phyloP scores from a whole-genome alignment of 2,113 vertebrate species.

The Melanocharis versteri region DNA sequence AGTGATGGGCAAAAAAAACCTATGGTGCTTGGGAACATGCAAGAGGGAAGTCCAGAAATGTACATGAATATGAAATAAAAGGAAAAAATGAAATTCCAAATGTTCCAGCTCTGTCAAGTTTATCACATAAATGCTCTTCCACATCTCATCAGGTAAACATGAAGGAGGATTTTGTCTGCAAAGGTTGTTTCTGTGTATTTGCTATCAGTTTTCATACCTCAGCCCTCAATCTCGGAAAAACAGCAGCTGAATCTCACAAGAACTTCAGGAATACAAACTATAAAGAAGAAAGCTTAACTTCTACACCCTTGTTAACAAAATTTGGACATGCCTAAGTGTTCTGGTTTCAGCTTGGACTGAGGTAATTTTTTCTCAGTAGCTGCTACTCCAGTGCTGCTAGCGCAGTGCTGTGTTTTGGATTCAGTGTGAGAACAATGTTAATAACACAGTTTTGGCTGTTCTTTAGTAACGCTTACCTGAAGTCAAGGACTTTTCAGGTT shows the following conservation, averaged over 20 bases:
- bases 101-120: not conserved
- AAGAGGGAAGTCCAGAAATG: not conserved
- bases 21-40: not conserved
- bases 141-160: not conserved
- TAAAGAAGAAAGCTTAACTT: not conserved
- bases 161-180: not conserved
- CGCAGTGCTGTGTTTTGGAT: not conserved
- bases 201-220: not conserved
- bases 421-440: not conserved
- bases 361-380: not conserved
- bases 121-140: not conserved
- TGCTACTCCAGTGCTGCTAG: not conserved
- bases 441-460: not conserved
- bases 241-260: not conserved
- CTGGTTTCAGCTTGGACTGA: not conserved
- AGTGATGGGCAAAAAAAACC: not conserved
- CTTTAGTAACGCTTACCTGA: accelerated
- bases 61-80: not conserved
- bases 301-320: not conserved
- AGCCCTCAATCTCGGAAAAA: not conserved
- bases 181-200: not conserved
- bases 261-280: not conserved
- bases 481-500: not conserved
- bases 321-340: accelerated
- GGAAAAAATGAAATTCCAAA: not conserved